These are phyloP conservation scores for Diadumene lineata DNA, from an alignment of 92 coral and sea anemone genomes.

Conservation along the genomic window DNA sequence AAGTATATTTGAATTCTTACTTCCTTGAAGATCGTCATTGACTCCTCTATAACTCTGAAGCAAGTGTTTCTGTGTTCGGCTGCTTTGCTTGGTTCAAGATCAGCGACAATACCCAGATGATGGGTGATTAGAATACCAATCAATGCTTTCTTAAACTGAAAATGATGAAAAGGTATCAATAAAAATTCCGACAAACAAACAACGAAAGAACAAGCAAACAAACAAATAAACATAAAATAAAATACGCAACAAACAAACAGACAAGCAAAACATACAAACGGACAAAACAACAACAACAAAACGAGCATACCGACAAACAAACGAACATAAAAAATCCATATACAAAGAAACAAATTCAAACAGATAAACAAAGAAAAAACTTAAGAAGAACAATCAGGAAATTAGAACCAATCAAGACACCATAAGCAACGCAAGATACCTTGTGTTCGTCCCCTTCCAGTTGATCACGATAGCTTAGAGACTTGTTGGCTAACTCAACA, in stretches of 20 bases:
- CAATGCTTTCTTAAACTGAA: not conserved
- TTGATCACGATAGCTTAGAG: constrained; percentile 74
- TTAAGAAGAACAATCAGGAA: too few species aligned
- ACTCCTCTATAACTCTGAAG: constrained; percentile 72
- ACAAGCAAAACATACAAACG: not conserved
- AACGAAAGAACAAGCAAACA: not conserved
- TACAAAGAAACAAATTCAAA: too few species aligned
- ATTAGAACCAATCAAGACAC: too few species aligned
- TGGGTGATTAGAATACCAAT: not conserved
- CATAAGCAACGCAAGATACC: constrained; percentile 28
- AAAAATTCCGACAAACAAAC: too few species aligned
- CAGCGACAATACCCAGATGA: constrained; percentile 76
- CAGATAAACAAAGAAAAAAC: too few species aligned
- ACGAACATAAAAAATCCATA: too few species aligned
- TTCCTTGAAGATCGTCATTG: constrained; percentile 86
- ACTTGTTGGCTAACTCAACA: constrained; percentile 83
- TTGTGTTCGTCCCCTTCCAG: constrained; percentile 92
- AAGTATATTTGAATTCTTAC: constrained; percentile 28
- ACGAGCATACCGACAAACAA: too few species aligned
- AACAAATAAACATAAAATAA: not conserved
- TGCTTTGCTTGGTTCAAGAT: constrained; percentile 54
- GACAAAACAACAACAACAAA: too few species aligned
- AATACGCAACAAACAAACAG: not conserved
- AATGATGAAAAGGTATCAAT: not conserved
- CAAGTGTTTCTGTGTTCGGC: constrained; percentile 64